Conservation (phyloP, 2,888 invertebrate genomes). For the Thumatha senex region DNA sequence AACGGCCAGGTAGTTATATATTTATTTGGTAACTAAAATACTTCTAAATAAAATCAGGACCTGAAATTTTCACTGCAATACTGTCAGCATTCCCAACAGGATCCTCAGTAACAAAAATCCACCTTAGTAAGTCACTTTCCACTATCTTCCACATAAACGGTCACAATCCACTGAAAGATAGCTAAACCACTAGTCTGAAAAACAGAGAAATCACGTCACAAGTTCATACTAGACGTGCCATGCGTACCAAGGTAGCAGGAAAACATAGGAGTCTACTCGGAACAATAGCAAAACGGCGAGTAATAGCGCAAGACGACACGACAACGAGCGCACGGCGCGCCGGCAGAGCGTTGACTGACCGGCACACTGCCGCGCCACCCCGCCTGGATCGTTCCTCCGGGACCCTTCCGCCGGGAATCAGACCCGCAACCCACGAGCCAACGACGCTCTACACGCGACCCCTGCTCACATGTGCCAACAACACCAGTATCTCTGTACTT, state of each 20-base stretch:
- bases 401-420: conserved; percentile 75
- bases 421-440: conserved; percentile 56
- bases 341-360: conserved; percentile 82
- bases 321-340: conserved; percentile 73
- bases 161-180: conserved; percentile 66
- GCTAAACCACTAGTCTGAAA: conserved; percentile 50
- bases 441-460: conserved; percentile 51
- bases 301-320: conserved; percentile 38
- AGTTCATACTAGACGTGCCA: conserved; percentile 64
- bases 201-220: conserved; percentile 58
- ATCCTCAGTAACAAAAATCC: conserved; percentile 68
- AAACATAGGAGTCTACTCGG: conserved; percentile 61
- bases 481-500: conserved; percentile 48
- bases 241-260: conserved; percentile 63
- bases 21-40: neutral
- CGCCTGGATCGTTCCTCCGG: conserved; percentile 73
- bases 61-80: conserved; percentile 52
- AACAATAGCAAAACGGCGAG: conserved; percentile 55
- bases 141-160: conserved; percentile 69
- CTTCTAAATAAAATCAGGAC: conserved; percentile 31
- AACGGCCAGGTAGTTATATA: neutral
- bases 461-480: conserved; percentile 48
- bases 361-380: conserved; percentile 79
- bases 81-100: conserved; percentile 53
- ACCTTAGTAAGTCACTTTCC: conserved; percentile 61